Percentiles rank a stretch among this genome's conserved stretches.
Conservation (phyloP, 2,113 vertebrate genomes). For the Poeciliopsis retropinna region DNA sequence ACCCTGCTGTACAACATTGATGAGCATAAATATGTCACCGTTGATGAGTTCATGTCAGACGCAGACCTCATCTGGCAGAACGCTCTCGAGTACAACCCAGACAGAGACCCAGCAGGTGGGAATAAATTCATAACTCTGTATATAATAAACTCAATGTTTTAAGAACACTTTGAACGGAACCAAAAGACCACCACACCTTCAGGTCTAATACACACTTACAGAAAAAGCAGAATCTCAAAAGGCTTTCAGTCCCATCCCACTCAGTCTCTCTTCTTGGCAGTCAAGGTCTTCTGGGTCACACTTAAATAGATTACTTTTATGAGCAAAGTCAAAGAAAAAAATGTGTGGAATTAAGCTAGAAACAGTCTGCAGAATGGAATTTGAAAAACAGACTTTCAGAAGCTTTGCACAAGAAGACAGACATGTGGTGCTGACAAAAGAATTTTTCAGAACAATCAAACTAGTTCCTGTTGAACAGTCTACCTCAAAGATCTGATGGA, state of each 20-base stretch:
- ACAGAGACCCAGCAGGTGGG: conserved; percentile 85
- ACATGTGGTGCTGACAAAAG: neutral
- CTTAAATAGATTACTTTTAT: too few species aligned
- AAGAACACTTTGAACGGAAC: neutral
- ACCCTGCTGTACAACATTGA: conserved; percentile 89
- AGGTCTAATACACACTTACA: neutral
- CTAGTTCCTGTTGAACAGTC: neutral
- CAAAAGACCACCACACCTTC: neutral
- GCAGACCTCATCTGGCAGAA: conserved; percentile 92
- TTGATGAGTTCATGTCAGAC: conserved; percentile 85
- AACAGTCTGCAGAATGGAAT: too few species aligned
- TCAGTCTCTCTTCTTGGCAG: too few species aligned
- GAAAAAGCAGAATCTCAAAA: too few species aligned
- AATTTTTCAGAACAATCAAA: neutral
- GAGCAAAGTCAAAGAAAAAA: too few species aligned
- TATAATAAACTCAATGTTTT: neutral
- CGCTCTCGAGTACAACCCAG: conserved; percentile 90
- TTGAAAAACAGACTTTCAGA: too few species aligned
- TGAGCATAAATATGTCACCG: conserved; percentile 85
- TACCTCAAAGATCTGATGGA: too few species aligned
- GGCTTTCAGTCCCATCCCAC: too few species aligned
- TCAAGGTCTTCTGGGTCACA: too few species aligned
- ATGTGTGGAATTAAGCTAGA: too few species aligned
- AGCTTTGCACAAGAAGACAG: too few species aligned
- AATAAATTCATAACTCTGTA: neutral